Conservation (phyloP, 2,113 vertebrate genomes). For the Mungos mungo region DNA sequence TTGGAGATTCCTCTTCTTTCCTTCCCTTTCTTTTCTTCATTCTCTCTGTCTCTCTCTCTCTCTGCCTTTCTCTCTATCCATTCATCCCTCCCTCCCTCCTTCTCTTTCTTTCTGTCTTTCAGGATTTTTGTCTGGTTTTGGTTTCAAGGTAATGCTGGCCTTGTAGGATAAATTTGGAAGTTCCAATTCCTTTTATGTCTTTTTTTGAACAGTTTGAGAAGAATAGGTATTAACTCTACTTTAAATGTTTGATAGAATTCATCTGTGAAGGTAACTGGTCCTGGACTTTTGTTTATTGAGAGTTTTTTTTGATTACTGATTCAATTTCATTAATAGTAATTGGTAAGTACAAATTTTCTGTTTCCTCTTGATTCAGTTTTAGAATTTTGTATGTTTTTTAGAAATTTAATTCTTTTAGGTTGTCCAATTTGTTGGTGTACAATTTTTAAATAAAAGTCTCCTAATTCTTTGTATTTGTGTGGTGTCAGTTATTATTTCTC, state of each 20-base stretch:
- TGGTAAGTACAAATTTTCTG: background rate
- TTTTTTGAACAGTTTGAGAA: background rate
- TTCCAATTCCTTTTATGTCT: background rate
- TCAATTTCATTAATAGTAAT: background rate
- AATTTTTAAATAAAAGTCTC: background rate
- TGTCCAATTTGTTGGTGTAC: background rate
- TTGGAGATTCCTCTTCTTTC: background rate
- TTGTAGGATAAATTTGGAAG: background rate
- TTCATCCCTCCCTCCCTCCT: rapidly evolving
- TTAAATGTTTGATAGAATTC: background rate
- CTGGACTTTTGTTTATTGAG: background rate
- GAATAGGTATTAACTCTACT: background rate
- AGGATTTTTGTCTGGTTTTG: background rate
- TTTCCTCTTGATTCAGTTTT: background rate
- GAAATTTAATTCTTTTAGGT: background rate
- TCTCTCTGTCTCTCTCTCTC: background rate
- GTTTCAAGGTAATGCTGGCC: background rate
- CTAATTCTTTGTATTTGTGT: background rate
- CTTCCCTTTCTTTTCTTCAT: background rate
- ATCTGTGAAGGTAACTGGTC: background rate
- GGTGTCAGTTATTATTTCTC: background rate
- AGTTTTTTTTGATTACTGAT: background rate
- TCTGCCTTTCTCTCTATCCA: too few species aligned
- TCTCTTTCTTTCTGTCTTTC: background rate
- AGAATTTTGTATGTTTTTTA: background rate